phyloP scores from a whole-genome alignment of 2,888 invertebrate species.

The Gari tellinella region DNA sequence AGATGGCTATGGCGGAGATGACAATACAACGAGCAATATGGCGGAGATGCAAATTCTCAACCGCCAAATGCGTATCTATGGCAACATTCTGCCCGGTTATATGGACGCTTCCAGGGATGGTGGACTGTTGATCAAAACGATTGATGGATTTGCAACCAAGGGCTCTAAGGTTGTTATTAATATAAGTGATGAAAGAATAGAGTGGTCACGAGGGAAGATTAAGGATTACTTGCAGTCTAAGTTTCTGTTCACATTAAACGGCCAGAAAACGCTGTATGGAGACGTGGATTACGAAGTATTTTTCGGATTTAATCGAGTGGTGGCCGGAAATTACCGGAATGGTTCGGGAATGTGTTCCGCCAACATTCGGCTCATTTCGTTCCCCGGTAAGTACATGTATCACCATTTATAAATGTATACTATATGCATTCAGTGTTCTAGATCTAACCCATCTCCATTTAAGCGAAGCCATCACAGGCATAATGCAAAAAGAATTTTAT shows the following conservation, averaged over 20 bases:
- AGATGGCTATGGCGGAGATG: conserved; percentile 80
- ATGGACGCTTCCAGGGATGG: conserved; percentile 81
- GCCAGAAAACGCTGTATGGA: conserved; percentile 75
- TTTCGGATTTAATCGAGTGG: conserved; percentile 81
- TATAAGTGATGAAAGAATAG: conserved; percentile 77
- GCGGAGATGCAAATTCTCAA: conserved; percentile 82
- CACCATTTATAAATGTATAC: too few species aligned
- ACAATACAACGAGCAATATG: conserved; percentile 77
- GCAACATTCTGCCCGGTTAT: conserved; percentile 80
- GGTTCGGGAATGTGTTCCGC: conserved; percentile 81
- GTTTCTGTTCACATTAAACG: conserved; percentile 78
- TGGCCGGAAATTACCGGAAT: conserved; percentile 76
- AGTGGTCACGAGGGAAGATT: conserved; percentile 72
- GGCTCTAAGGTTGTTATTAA: conserved; percentile 69
- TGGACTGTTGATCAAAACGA: conserved; percentile 77
- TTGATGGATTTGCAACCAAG: conserved; percentile 78
- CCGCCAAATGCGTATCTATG: conserved; percentile 80
- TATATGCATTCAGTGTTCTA: too few species aligned
- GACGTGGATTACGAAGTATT: conserved; percentile 74
- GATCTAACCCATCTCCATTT: too few species aligned
- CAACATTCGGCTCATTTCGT: conserved; percentile 67
- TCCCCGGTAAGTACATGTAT: conserved; percentile 62
- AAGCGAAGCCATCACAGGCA: too few species aligned
- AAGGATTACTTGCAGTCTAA: conserved; percentile 78
- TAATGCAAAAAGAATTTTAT: too few species aligned